A percentile compares a stretch with the other conserved stretches of the same genome.
These are phyloP conservation scores for Drosophila kambysellisi DNA, from an alignment of 2,888 invertebrate genomes.

Conservation along the genomic window DNA sequence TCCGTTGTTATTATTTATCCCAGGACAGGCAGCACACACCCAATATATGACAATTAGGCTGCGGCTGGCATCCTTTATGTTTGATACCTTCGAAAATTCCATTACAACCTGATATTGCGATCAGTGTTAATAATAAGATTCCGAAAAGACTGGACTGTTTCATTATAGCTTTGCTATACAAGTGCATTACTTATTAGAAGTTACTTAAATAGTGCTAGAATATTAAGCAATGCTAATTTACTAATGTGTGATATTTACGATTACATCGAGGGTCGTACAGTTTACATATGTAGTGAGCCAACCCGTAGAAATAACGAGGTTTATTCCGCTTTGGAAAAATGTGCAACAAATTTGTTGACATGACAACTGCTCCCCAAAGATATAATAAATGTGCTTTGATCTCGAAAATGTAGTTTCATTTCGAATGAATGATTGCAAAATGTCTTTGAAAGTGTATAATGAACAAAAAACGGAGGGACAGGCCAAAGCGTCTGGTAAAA, in stretches of 20 bases:
- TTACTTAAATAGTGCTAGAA: background rate
- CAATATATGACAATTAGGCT: conserved; percentile 2
- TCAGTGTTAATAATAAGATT: background rate
- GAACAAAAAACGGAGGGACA: background rate
- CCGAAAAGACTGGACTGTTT: background rate
- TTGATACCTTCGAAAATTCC: background rate
- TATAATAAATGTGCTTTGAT: conserved; percentile 41
- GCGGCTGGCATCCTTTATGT: conserved; percentile 7
- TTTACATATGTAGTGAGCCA: background rate
- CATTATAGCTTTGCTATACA: background rate
- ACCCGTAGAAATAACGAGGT: background rate
- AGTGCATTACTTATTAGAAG: background rate
- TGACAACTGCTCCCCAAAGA: conserved; percentile 9
- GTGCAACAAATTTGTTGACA: conserved; percentile 1
- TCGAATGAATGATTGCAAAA: conserved; percentile 4
- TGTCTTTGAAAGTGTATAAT: background rate
- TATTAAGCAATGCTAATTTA: background rate
- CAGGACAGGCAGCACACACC: conserved; percentile 9
- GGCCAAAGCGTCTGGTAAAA: conserved; percentile 73
- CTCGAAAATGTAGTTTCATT: conserved; percentile 28
- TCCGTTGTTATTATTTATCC: background rate
- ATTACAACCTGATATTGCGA: background rate
- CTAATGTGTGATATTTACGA: background rate
- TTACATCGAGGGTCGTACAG: background rate
- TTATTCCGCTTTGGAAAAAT: background rate